Conservation (phyloP, 1,140 invertebrate genomes). For the Aricia agestis region DNA sequence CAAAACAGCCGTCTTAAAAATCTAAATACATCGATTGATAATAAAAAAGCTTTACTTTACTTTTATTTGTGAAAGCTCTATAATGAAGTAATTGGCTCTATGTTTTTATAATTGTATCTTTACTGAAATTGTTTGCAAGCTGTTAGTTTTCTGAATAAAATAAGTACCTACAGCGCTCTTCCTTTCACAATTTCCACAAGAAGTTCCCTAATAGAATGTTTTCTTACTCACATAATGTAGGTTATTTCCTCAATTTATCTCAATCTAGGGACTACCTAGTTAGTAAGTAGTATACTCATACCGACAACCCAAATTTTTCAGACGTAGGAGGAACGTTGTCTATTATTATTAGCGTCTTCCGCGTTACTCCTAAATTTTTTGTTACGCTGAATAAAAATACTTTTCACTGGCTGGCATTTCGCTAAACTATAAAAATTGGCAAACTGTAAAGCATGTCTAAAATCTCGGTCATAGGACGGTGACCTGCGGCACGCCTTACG, state of each 20-base stretch:
- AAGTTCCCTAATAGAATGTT: neutral
- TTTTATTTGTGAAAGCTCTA: too few relatives aligned
- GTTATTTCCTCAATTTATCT: neutral
- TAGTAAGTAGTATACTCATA: neutral
- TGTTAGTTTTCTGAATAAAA: too few relatives aligned
- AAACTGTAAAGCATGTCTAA: neutral
- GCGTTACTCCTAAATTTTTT: neutral
- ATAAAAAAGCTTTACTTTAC: too few relatives aligned
- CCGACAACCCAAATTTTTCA: neutral
- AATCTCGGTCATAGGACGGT: neutral
- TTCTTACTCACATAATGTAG: neutral
- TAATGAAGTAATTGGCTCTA: too few relatives aligned
- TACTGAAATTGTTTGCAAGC: too few relatives aligned
- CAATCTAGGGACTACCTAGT: neutral
- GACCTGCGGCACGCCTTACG: neutral
- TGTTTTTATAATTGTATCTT: too few relatives aligned
- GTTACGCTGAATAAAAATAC: too few relatives aligned
- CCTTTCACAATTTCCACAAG: neutral
- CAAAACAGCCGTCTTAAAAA: neutral
- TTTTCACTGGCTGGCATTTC: neutral
- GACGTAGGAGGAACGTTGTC: neutral
- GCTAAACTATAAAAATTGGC: neutral
- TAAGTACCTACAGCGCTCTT: neutral
- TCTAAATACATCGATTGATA: too few relatives aligned
- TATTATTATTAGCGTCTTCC: neutral